Conservation (phyloP, 2,113 vertebrate genomes). For the Amblyornis subalaris region DNA sequence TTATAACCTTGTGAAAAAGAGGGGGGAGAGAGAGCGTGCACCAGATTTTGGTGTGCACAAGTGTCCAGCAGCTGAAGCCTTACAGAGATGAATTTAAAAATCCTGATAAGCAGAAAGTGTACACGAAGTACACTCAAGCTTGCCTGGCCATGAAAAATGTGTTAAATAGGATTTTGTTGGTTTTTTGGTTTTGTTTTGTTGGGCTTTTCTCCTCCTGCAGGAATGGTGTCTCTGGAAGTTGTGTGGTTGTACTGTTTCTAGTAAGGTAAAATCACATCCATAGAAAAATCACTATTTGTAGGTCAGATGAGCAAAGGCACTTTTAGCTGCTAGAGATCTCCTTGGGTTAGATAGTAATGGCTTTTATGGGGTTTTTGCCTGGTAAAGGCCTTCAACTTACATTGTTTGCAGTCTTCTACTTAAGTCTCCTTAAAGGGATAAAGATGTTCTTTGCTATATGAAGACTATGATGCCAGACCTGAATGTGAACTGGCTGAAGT, state of each 20-base stretch:
- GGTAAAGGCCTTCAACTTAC: not conserved
- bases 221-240: not conserved
- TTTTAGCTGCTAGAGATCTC: not conserved
- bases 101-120: not conserved
- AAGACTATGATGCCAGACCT: no score
- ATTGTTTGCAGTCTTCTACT: not conserved
- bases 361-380: not conserved
- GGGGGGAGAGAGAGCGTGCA: not conserved
- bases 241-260: not conserved
- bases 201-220: not conserved
- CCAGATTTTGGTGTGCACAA: not conserved
- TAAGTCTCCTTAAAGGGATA: not conserved
- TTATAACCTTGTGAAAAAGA: not conserved
- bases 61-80: not conserved
- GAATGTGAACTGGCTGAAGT: not conserved
- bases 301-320: not conserved
- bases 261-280: not conserved
- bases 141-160: not conserved
- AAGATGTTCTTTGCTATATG: not conserved
- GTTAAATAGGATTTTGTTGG: not conserved
- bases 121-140: accelerated
- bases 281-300: not conserved
- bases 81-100: not conserved
- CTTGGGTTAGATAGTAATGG: not conserved
- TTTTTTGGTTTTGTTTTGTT: not conserved